phyloP scores from a whole-genome alignment of 2,797 vertebrate species.

The Diceros bicornis region DNA sequence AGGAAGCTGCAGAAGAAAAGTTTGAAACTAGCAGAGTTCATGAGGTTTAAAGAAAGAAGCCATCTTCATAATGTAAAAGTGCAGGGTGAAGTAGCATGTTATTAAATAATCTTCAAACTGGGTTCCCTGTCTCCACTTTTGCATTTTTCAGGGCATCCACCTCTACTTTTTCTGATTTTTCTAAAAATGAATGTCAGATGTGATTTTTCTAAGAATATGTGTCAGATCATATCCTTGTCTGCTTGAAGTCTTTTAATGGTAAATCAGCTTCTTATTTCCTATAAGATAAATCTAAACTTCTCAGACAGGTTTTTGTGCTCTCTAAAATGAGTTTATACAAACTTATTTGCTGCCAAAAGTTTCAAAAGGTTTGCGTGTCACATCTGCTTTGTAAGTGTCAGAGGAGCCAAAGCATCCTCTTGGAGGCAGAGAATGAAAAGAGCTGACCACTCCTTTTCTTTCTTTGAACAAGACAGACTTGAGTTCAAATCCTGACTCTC shows the following conservation, averaged over 20 bases:
- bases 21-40: no score
- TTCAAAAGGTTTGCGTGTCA: neutral
- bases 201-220: neutral
- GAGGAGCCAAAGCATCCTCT: neutral
- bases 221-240: neutral
- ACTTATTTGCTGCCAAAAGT: neutral
- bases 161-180: neutral
- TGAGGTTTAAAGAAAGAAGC: no score
- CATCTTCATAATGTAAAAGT: no score
- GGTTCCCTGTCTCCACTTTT: neutral
- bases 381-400: slow-evolving; percentile 13
- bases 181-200: neutral
- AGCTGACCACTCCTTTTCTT: neutral
- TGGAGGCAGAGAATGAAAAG: neutral
- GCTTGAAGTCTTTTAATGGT: neutral
- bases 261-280: neutral
- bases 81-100: neutral
- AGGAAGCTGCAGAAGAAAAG: no score
- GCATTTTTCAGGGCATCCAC: neutral
- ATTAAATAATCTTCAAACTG: neutral
- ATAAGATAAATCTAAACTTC: neutral
- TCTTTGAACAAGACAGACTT: neutral
- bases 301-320: neutral
- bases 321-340: neutral
- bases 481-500: neutral